Evolutionary conservation across 2,113 vertebrate genomes (phyloP).

Genomic region (Thalassoma bifasciatum): DNA sequence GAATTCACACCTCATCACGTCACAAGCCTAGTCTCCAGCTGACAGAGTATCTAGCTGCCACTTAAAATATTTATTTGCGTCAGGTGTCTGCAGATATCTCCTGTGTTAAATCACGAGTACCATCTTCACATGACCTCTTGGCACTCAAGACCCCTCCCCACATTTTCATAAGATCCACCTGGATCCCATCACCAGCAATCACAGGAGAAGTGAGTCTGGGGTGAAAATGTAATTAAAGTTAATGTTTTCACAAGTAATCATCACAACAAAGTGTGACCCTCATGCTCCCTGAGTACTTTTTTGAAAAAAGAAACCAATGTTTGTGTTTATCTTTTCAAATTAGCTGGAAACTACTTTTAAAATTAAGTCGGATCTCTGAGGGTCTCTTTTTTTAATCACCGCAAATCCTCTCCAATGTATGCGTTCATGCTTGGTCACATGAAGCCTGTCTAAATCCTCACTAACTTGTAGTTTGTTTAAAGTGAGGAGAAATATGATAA

Average conservation of each 20-base stretch:
- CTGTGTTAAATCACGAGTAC: conserved; percentile 47
- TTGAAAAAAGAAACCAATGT: conserved; percentile 60
- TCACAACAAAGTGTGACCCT: conserved; percentile 63
- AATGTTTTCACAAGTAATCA: conserved; percentile 63
- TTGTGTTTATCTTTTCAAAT: conserved; percentile 72
- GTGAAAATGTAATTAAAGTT: conserved; percentile 74
- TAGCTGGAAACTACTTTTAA: conserved; percentile 57
- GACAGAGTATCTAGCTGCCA: conserved; percentile 43
- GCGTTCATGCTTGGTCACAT: conserved; percentile 44
- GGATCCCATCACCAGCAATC: conserved; percentile 68
- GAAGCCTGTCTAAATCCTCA: conserved; percentile 62
- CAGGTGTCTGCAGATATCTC: conserved; percentile 33
- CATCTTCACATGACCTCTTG: conserved; percentile 70
- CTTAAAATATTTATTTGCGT: conserved; percentile 73
- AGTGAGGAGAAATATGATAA: conserved; percentile 67
- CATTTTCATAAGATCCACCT: conserved; percentile 67
- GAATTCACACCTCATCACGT: conserved; percentile 59
- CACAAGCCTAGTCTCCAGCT: conserved; percentile 36
- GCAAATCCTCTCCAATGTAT: conserved; percentile 53
- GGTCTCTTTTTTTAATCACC: conserved; percentile 53
- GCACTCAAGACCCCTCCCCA: conserved; percentile 56
- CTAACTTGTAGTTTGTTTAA: conserved; percentile 72
- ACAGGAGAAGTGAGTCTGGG: conserved; percentile 47
- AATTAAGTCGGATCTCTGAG: conserved; percentile 56
- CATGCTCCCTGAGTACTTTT: conserved; percentile 32